A percentile compares a stretch with the other conserved stretches of the same genome.
Evolutionary conservation across 2,888 invertebrate genomes (phyloP).

Genomic region (Limenitis camilla): DNA sequence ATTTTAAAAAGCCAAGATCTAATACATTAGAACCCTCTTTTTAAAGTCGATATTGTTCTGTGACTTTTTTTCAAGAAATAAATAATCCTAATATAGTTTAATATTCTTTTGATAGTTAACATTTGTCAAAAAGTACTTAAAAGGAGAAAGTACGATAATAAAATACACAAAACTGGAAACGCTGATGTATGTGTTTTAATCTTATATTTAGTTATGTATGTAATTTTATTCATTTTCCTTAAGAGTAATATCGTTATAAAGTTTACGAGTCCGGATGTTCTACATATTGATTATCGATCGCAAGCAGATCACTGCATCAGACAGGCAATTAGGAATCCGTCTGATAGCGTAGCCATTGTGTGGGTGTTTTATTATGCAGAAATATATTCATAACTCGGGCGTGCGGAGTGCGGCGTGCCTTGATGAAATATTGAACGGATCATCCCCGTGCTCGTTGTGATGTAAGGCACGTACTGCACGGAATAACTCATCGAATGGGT

Average conservation of each 20-base stretch:
- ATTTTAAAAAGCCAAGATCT: too few species aligned
- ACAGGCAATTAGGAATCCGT: constrained; percentile 24
- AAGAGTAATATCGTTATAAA: background rate
- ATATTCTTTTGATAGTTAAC: too few species aligned
- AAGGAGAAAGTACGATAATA: too few species aligned
- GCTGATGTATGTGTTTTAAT: too few species aligned
- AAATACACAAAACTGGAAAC: too few species aligned
- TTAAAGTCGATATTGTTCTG: too few species aligned
- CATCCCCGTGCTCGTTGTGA: constrained; percentile 10
- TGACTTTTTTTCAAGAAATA: too few species aligned
- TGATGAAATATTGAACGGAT: constrained; percentile 16
- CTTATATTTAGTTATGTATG: too few species aligned
- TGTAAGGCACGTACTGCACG: constrained; percentile 14
- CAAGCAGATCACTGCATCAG: constrained; percentile 22
- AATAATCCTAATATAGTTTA: too few species aligned
- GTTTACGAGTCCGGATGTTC: constrained; percentile 1
- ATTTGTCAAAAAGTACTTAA: too few species aligned
- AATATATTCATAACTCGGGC: constrained; percentile 28
- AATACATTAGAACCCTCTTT: too few species aligned
- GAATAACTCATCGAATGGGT: constrained; percentile 10
- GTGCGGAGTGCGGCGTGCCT: background rate
- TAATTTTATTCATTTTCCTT: too few species aligned
- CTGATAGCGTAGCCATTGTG: constrained; percentile 31
- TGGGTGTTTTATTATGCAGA: constrained; percentile 32
- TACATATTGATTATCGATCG: constrained; percentile 17